A percentile compares a stretch with the other conserved stretches of the same genome.
Conservation (phyloP, 2,113 vertebrate species). For the Calonectris borealis region DNA sequence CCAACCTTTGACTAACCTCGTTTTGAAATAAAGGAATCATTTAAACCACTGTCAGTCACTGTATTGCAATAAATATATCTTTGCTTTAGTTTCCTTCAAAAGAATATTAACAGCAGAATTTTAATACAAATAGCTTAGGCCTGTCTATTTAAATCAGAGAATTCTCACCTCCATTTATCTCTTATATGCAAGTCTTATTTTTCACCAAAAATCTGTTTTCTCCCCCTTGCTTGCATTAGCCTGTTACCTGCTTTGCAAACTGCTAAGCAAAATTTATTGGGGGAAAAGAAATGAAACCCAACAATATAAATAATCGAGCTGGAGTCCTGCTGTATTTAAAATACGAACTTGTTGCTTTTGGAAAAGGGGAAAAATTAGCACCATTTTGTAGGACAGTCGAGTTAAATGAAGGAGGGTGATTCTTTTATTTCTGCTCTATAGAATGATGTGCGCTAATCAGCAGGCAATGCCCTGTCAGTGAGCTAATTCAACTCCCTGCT, state of each 20-base stretch:
- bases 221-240: not conserved
- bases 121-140: slow-evolving; percentile 22
- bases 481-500: slow-evolving; percentile 93
- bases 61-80: not conserved
- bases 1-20: slow-evolving; percentile 9
- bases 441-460: slow-evolving; percentile 93
- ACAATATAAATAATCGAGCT: slow-evolving; percentile 38
- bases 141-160: slow-evolving; percentile 10
- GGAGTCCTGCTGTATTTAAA: slow-evolving; percentile 25
- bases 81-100: slow-evolving; percentile 11
- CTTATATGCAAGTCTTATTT: not conserved
- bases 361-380: slow-evolving; percentile 74
- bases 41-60: slow-evolving; percentile 26
- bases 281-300: not conserved
- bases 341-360: slow-evolving; percentile 81
- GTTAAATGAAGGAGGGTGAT: slow-evolving; percentile 81
- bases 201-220: not conserved
- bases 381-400: slow-evolving; percentile 79
- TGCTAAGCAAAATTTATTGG: slow-evolving; percentile 39
- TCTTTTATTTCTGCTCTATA: slow-evolving; percentile 80
- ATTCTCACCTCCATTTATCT: not conserved
- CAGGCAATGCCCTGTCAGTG: slow-evolving; percentile 85
- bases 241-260: not conserved
- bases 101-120: slow-evolving; percentile 21
- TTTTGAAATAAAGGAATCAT: slow-evolving; percentile 57